Percentiles rank a stretch among this genome's conserved stretches.
phyloP scores from a whole-genome alignment of 1,140 invertebrate species.

The Globodera rostochiensis region DNA sequence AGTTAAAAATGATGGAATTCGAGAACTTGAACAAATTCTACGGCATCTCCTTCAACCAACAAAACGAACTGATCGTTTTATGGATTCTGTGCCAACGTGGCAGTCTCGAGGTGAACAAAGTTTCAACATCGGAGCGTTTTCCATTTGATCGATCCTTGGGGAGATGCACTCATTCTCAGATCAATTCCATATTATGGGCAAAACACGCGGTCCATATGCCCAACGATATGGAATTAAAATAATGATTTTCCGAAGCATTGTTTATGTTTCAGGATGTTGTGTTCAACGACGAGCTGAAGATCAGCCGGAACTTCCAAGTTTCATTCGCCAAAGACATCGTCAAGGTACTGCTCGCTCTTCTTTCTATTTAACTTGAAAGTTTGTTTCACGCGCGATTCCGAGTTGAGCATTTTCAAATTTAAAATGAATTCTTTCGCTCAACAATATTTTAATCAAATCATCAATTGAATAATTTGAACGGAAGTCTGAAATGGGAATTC shows the following conservation, averaged over 20 bases:
- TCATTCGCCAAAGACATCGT: slow-evolving; percentile 66
- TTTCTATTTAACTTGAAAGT: neutral
- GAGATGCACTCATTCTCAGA: too few species aligned
- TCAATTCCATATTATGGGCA: too few species aligned
- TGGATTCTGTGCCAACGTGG: slow-evolving; percentile 62
- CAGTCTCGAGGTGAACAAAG: slow-evolving; percentile 53
- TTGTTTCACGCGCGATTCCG: slow-evolving; percentile 4
- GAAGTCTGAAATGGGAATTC: too few species aligned
- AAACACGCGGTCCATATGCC: too few species aligned
- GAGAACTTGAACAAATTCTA: slow-evolving; percentile 66
- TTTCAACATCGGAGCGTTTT: too few species aligned
- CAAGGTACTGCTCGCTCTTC: slow-evolving; percentile 49
- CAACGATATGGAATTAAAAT: too few species aligned
- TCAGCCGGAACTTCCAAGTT: slow-evolving; percentile 63
- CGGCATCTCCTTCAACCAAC: slow-evolving; percentile 64
- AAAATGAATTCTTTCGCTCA: too few species aligned
- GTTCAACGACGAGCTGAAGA: slow-evolving; percentile 64
- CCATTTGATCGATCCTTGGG: too few species aligned
- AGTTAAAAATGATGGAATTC: slow-evolving; percentile 63
- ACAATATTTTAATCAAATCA: too few species aligned
- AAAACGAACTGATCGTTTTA: slow-evolving; percentile 64
- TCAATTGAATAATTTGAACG: too few species aligned
- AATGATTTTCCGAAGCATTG: neutral
- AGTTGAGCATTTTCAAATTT: too few species aligned
- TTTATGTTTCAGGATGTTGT: slow-evolving; percentile 58